Evolutionary conservation across 2,888 invertebrate genomes (phyloP), one percentile per base, ranked within the genome.

Genomic region (Xanthorhoe designata): DNA sequence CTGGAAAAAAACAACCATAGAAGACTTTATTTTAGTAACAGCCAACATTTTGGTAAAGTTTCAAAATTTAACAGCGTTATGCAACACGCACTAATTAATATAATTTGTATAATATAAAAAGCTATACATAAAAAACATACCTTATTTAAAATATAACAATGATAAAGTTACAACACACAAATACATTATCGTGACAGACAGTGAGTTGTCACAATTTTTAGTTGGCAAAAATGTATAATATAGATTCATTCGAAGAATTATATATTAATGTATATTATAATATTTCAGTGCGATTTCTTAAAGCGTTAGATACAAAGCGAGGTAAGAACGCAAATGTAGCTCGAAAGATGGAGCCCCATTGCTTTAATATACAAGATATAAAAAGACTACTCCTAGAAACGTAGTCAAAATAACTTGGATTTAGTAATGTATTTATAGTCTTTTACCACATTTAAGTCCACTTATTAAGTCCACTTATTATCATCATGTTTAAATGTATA

Each of bases 271-370:
- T 18, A 38, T 42, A 56, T 56, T 51, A 32, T 53, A 64, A 18
- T 51, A 53, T 47, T 56, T 66, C 38, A 51, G 65, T 66, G 61
- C 56, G 66, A 51, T 49, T 47, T 35, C 19, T 66, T 66, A 63
- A 62, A 63, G 63, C 55, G 56, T 50, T 51, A 47, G 59, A 69
- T 68, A 69, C 65, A 51, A 73, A 69, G 71, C 73, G 73, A 73
- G 68, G 71, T 73, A 69, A n/a, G 58, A 64, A n/a, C 54, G 15
- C 45, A 64, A 15, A 29, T 55, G 24, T 47, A 60, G 61, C 50
- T 49, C 17, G 35, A 18, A 47, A 61, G 32, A 13, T 18, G 5
- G 18, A 35, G 13, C n/a, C 42, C 50, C 13, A 18, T 56, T 62
- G 62, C 49, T 61, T 49, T n/a, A 50, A 15, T 35, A 42, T 35